Base-by-base conservation (phyloP, 2,888 invertebrate species). In the Seira sanloemensis region DNA sequence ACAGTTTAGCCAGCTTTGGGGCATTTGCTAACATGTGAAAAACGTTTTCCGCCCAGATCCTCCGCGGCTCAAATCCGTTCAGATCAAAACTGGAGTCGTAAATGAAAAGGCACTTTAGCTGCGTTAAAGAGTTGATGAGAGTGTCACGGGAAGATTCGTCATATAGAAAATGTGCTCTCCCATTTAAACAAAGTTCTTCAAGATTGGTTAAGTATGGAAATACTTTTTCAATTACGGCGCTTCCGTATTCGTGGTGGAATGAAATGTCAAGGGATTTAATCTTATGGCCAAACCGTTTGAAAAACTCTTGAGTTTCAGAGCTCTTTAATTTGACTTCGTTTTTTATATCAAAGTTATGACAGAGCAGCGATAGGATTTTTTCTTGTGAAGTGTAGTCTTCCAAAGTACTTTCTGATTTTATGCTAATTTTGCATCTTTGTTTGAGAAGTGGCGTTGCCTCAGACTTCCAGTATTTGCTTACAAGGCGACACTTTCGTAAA, bases 11-110 rank as follows among this genome's bases (percentile, higher is more conserved):
- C 18, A 86, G 37, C 12, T 73, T 72, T 19, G 73, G 69, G 5
- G 81, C 67, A 19, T 77, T 72, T 16, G 77, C 54, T 18, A 85
- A 68, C 54, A 81, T 78, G 21, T 85, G 80, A 73, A 85, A 85
- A 18, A 81, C 26, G 27, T 85, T 85, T 65, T 85, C 85, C 23
- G 79, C 74, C 85, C 85, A 85, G 18, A 85, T 85, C 23, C 80
- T 65, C 23, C 78, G 1, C 1, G 76, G 80, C n/a, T 80, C 76
- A 24, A 72, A 77, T 9, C 77, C 72, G 65, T 85, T 80, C 19
- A 85, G 24, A 24, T 85, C 85, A 46, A 80, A 85, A 27, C 85
- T 85, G 0, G 85, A 85, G 66, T 85, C 85, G 46, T 85, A 85
- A 21, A 85, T 81, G 27, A 85, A 85, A 7, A 85, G 73, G 62